phyloP scores from a whole-genome alignment of 2,888 invertebrate species.

The Clanis bilineata region DNA sequence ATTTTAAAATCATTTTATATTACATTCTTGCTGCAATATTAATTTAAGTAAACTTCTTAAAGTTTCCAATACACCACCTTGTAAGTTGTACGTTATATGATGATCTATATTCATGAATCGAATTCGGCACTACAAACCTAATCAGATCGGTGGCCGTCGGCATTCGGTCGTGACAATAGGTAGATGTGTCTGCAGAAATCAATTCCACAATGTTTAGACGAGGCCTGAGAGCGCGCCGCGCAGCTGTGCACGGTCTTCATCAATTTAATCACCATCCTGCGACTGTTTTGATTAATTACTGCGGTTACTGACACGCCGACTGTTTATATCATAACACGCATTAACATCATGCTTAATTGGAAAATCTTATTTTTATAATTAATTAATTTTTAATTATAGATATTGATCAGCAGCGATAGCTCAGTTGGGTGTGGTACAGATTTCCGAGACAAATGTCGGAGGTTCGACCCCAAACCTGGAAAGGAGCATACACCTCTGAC shows the following conservation, averaged over 20 bases:
- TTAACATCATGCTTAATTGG: neutral
- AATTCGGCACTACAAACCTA: neutral
- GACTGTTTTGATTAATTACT: slow-evolving; percentile 55
- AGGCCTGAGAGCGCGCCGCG: slow-evolving; percentile 22
- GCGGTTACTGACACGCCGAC: slow-evolving; percentile 21
- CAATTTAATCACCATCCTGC: slow-evolving; percentile 43
- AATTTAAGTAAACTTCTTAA: too few species aligned
- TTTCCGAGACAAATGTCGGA: too few species aligned
- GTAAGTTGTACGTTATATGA: neutral
- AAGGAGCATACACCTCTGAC: too few species aligned
- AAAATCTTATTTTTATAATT: neutral
- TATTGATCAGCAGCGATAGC: too few species aligned
- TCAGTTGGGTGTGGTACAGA: too few species aligned
- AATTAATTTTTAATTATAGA: neutral
- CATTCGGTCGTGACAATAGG: slow-evolving; percentile 1
- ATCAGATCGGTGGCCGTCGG: neutral
- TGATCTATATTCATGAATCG: neutral
- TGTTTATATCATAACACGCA: neutral
- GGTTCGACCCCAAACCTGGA: too few species aligned
- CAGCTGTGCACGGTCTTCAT: slow-evolving; percentile 51
- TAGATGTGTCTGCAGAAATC: slow-evolving; percentile 28
- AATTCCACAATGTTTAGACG: slow-evolving; percentile 45
- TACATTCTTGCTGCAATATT: too few species aligned
- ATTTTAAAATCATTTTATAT: too few species aligned
- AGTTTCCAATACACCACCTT: too few species aligned